Percentiles rank a stretch among this genome's conserved stretches.
Evolutionary conservation across 2,888 invertebrate genomes (phyloP).

Genomic region (Monoplex corrugatus): DNA sequence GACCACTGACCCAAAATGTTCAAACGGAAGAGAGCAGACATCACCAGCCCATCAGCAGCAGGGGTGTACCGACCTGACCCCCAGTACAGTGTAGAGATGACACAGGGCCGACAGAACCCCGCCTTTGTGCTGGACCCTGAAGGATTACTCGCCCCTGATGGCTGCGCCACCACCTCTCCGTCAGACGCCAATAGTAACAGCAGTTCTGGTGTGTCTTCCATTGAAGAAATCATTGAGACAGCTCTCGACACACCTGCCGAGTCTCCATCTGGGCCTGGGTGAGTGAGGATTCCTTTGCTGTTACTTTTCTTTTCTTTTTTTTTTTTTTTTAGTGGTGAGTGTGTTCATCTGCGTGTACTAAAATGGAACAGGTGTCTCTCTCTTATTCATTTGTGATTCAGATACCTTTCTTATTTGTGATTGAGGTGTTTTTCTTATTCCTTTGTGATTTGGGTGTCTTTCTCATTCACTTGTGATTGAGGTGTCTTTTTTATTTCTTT

Average conservation of each 20-base stretch:
- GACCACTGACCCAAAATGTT: neutral
- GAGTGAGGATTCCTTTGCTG: no score
- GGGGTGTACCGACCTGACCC: constrained; percentile 28
- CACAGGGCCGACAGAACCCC: constrained; percentile 15
- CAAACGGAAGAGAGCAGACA: constrained; percentile 21
- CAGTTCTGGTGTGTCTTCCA: constrained; percentile 2
- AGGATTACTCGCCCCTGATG: neutral
- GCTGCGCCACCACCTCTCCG: neutral
- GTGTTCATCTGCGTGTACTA: no score
- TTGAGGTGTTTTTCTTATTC: no score
- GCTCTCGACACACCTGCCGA: neutral
- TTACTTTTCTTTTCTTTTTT: no score
- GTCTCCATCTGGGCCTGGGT: no score
- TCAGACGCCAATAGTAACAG: neutral
- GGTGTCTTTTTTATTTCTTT: no score
- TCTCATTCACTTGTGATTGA: no score
- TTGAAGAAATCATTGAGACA: neutral
- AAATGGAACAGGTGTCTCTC: no score
- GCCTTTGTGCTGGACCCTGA: constrained; percentile 25
- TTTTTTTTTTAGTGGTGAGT: no score
- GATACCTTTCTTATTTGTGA: no score
- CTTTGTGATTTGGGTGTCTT: no score
- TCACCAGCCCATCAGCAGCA: neutral
- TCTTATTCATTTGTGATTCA: no score
- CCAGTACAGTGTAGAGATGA: neutral